These are phyloP conservation scores for Mesembrinibis cayennensis DNA, from an alignment of 2,113 vertebrate species.

Conservation along the genomic window DNA sequence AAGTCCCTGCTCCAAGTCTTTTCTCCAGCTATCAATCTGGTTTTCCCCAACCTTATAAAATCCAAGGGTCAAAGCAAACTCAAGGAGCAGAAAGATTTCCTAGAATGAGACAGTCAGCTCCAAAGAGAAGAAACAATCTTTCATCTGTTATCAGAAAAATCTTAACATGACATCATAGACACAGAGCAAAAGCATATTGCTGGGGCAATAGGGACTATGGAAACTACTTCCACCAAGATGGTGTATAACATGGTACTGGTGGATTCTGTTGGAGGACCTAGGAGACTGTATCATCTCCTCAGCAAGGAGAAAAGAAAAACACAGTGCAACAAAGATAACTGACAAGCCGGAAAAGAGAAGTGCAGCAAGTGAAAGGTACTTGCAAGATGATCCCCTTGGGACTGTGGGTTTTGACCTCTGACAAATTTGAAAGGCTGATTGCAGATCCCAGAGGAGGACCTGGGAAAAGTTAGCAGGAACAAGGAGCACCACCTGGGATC, in stretches of 20 bases:
- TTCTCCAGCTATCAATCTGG: neutral
- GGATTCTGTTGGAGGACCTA: neutral
- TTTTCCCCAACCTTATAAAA: neutral
- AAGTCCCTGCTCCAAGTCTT: neutral
- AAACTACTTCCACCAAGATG: neutral
- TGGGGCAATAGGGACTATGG: no score
- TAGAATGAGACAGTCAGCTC: neutral
- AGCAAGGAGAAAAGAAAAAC: neutral
- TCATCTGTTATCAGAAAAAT: neutral
- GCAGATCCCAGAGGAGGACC: neutral
- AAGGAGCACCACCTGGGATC: neutral
- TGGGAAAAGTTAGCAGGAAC: neutral
- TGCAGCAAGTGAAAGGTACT: neutral
- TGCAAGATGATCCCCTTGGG: neutral
- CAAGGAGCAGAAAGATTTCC: neutral
- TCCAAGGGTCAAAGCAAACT: neutral
- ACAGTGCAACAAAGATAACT: neutral
- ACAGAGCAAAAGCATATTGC: neutral
- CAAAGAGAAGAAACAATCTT: neutral
- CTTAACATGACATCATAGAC: neutral
- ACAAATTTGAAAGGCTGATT: neutral
- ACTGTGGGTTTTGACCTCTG: neutral
- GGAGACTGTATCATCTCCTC: neutral
- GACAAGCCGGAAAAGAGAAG: neutral
- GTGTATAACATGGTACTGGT: neutral